phyloP scores from a whole-genome alignment of 2,113 vertebrate species.

The Elgaria multicarinata region DNA sequence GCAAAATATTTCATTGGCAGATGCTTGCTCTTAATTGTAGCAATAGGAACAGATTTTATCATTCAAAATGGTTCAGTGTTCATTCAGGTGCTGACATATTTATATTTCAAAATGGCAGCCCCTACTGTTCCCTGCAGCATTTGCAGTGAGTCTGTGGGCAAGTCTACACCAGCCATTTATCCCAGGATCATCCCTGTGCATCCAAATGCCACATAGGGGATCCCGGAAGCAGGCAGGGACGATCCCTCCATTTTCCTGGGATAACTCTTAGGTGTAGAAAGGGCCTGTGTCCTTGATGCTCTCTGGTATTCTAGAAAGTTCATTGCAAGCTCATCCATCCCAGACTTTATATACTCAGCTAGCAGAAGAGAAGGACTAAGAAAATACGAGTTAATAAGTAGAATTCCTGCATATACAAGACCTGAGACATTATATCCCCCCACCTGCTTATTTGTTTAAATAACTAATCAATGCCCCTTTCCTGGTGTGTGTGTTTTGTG shows the following conservation, averaged over 20 bases:
- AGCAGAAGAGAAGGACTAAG: not conserved
- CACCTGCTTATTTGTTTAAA: not conserved
- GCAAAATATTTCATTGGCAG: conserved; percentile 34
- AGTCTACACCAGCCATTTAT: too few species aligned
- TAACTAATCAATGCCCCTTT: too few species aligned
- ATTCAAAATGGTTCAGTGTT: not conserved
- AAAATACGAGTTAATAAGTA: not conserved
- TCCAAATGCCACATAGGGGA: too few species aligned
- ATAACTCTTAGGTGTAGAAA: too few species aligned
- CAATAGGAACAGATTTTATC: not conserved
- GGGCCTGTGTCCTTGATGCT: not conserved
- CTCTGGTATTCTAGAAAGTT: not conserved
- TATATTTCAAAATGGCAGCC: not conserved
- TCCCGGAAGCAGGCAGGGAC: too few species aligned
- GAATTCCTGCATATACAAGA: not conserved
- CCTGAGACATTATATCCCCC: not conserved
- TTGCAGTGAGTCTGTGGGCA: not conserved
- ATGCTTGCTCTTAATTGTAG: not conserved
- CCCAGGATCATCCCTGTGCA: too few species aligned
- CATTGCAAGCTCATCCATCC: not conserved
- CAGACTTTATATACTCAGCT: not conserved
- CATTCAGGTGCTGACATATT: not conserved
- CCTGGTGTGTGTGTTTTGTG: too few species aligned
- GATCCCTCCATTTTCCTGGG: too few species aligned
- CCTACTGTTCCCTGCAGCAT: not conserved